Conservation (phyloP, 2,888 invertebrate species). For the Pandemis corylana region DNA sequence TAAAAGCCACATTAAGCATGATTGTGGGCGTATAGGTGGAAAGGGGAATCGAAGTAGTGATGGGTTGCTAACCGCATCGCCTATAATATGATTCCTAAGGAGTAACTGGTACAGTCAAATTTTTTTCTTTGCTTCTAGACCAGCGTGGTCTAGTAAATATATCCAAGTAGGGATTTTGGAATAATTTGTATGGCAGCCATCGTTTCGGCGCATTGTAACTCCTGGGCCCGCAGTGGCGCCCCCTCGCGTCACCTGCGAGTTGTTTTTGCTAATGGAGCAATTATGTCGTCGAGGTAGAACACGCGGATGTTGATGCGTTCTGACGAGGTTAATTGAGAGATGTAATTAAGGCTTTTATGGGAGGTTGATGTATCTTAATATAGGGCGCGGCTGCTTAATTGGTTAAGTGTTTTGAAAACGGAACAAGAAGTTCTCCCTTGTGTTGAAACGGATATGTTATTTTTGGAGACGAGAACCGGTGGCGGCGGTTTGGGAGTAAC, state of each 20-base stretch:
- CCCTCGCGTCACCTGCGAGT: neutral
- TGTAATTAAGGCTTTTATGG: neutral
- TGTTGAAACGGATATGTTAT: neutral
- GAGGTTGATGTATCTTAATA: neutral
- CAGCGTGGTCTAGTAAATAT: too few relatives aligned
- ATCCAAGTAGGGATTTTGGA: too few relatives aligned
- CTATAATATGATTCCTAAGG: too few relatives aligned
- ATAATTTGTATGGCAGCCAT: neutral
- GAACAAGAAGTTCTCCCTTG: neutral
- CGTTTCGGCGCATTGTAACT: neutral
- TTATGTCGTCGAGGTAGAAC: conserved; percentile 8
- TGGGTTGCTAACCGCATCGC: too few relatives aligned
- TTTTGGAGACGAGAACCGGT: neutral
- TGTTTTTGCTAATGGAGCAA: conserved; percentile 13
- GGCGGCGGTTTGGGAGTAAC: neutral
- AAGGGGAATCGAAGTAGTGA: too few relatives aligned
- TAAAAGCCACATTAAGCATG: too few relatives aligned
- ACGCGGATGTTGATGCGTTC: neutral
- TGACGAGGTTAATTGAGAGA: conserved; percentile 10
- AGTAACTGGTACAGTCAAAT: too few relatives aligned
- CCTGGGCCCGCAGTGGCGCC: neutral
- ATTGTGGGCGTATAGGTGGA: too few relatives aligned
- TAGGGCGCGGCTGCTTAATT: neutral
- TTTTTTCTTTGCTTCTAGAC: too few relatives aligned
- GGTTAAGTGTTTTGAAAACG: neutral